Evolutionary conservation across 2,797 vertebrate genomes (phyloP), one percentile per base, ranked within the genome.

Genomic region (Cheirogaleus major): DNA sequence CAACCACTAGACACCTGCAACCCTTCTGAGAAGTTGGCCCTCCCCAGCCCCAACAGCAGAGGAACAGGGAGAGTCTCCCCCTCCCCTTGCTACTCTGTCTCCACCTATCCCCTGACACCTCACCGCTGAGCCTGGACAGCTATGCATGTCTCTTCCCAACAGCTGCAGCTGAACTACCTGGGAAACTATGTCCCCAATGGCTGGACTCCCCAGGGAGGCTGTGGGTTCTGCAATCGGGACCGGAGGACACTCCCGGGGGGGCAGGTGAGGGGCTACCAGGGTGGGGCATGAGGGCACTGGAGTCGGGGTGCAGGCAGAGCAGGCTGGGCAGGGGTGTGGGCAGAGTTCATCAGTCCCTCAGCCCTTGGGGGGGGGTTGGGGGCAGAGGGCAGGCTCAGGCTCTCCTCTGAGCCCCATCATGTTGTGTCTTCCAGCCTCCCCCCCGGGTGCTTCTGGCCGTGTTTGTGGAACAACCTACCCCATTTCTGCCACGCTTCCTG

Each of bases 91-190:
- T 22, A 41, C 20, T 52, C 76, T 18, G 15, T 50, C 57, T 73
- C 83, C 50, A 22, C 27, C 41, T 48, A 13, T 59, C 35, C 81
- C 59, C 43, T 18, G 5, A 18, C 8, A 8, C 85, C 50, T 48
- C 30, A 30, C 45, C 10, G 20, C 25, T 18, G 15, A 50, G 27
- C 32, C 65, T 43, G 14, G 35, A 15, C 65, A 92, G 18, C 48
- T 11, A 13, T 20, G 79, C 27, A 2, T 9, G 4, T 67, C 75
- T 92, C 65, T 63, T 27, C 43, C 67, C 35, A 27, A 41, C 97
- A 99, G 99, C 98, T 99, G 55, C 99, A 99, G 97, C 90, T 99
- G 88, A 99, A 99, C 98, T 99, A 99, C 96, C 97, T 99, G 91
- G 99, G 99, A 0, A 99, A 99, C 97, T 99, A 99, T 25, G 99